A percentile compares a stretch with the other conserved stretches of the same genome.
Evolutionary conservation across 1,140 invertebrate species (phyloP).

Genomic region (Radopholus similis): DNA sequence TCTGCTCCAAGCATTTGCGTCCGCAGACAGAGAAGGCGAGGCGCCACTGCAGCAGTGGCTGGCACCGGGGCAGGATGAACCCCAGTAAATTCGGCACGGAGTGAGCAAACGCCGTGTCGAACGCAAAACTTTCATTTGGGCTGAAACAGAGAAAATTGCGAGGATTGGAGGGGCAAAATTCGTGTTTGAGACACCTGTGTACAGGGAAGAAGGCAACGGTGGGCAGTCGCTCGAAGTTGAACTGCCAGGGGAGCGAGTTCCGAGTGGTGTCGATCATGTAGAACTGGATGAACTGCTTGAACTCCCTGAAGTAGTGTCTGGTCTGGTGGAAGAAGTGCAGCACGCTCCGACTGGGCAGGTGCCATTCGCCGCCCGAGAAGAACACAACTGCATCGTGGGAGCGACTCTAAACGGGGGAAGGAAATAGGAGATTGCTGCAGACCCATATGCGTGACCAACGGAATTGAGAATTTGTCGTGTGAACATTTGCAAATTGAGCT

Average conservation of each 20-base stretch:
- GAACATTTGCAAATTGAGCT: not conserved
- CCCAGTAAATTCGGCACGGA: slow-evolving; percentile 15
- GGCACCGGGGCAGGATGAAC: slow-evolving; percentile 7
- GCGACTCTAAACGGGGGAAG: not conserved
- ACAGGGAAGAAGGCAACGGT: slow-evolving; percentile 16
- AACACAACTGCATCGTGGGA: slow-evolving; percentile 2
- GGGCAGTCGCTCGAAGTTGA: slow-evolving; percentile 2
- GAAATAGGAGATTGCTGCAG: not conserved
- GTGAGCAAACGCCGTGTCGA: not conserved
- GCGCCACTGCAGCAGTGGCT: not conserved
- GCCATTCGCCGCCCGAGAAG: slow-evolving; percentile 10
- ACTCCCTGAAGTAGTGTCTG: not conserved
- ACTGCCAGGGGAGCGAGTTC: not conserved
- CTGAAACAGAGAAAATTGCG: not conserved
- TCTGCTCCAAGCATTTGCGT: slow-evolving; percentile 1
- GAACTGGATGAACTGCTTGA: not conserved
- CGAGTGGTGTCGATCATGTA: slow-evolving; percentile 5
- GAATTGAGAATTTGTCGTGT: not conserved
- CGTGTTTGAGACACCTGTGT: not conserved
- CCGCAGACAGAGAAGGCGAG: not conserved
- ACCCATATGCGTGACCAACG: not conserved
- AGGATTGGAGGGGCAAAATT: not conserved
- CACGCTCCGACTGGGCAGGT: not conserved
- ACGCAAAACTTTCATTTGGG: not conserved
- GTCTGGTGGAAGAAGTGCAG: slow-evolving; percentile 10